phyloP scores from a whole-genome alignment of 2,113 vertebrate species.

The Caranx melampygus region DNA sequence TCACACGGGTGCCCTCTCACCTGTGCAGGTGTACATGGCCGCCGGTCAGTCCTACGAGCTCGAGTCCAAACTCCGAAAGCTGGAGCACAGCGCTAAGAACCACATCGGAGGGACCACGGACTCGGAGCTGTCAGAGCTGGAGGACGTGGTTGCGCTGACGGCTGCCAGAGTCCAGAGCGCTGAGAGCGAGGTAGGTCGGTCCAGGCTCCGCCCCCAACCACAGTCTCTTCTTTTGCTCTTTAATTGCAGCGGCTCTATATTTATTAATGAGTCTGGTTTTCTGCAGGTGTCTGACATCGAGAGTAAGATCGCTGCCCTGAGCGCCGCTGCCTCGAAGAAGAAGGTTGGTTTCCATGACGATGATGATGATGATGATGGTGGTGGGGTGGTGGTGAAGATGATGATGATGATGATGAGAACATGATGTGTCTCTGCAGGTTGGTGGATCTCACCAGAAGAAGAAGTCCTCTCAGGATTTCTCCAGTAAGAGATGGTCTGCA shows the following conservation, averaged over 20 bases:
- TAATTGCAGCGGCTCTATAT: too few species aligned
- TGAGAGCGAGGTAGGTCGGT: slow-evolving; percentile 82
- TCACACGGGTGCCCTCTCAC: slow-evolving; percentile 12
- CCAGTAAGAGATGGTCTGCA: slow-evolving; percentile 57
- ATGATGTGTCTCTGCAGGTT: slow-evolving; percentile 52
- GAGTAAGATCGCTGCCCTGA: slow-evolving; percentile 89
- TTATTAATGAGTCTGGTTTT: not conserved
- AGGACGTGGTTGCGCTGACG: slow-evolving; percentile 87
- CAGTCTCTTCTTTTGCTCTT: too few species aligned
- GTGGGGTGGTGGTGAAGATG: too few species aligned
- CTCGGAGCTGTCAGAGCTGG: slow-evolving; percentile 91
- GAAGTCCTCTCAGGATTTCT: slow-evolving; percentile 61
- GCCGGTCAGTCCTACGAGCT: slow-evolving; percentile 78
- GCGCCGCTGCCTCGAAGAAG: slow-evolving; percentile 84
- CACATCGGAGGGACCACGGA: slow-evolving; percentile 80
- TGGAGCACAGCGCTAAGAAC: slow-evolving; percentile 76
- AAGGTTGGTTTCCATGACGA: slow-evolving; percentile 57
- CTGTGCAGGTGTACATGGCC: slow-evolving; percentile 85
- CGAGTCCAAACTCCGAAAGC: slow-evolving; percentile 72
- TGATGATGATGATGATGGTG: too few species aligned
- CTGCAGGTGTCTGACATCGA: slow-evolving; percentile 92
- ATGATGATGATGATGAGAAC: too few species aligned
- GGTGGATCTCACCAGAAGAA: slow-evolving; percentile 73
- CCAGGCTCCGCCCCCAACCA: too few species aligned
- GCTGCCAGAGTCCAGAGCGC: slow-evolving; percentile 87